phyloP scores from a whole-genome alignment of 2,888 invertebrate species.

The Nezara viridula region DNA sequence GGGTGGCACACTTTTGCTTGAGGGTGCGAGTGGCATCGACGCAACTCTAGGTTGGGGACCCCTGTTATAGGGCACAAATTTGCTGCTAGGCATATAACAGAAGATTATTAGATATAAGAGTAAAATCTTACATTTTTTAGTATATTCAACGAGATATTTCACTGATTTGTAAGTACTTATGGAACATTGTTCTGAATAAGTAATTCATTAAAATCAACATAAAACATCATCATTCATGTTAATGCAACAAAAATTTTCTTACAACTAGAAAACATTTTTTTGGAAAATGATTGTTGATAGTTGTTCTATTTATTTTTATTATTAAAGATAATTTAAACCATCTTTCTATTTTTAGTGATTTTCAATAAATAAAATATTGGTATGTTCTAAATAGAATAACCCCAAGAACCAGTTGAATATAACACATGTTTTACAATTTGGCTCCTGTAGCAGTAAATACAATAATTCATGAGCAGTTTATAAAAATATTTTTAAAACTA shows the following conservation, averaged over 20 bases:
- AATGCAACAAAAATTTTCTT: too few species aligned
- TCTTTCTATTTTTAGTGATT: background rate
- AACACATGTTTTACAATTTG: background rate
- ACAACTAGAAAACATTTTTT: background rate
- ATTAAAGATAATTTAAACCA: background rate
- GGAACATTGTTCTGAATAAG: background rate
- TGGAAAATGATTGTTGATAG: background rate
- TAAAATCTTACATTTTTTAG: background rate
- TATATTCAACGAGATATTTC: background rate
- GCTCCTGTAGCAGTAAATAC: background rate
- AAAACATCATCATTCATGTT: too few species aligned
- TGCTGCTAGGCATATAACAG: background rate
- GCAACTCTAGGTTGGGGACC: too few species aligned
- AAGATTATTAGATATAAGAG: background rate
- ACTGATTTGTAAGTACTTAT: background rate
- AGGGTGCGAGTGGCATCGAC: too few species aligned
- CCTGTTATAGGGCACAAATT: background rate
- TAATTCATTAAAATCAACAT: too few species aligned
- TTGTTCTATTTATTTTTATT: background rate
- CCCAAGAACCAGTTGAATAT: background rate
- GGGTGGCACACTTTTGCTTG: too few species aligned
- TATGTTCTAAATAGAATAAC: background rate
- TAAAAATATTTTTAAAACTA: background rate
- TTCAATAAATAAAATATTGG: background rate
- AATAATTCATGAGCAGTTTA: background rate